Evolutionary conservation across 2,113 vertebrate genomes (phyloP), one percentile per base, ranked within the genome.

Genomic region (Crypturellus undulatus): DNA sequence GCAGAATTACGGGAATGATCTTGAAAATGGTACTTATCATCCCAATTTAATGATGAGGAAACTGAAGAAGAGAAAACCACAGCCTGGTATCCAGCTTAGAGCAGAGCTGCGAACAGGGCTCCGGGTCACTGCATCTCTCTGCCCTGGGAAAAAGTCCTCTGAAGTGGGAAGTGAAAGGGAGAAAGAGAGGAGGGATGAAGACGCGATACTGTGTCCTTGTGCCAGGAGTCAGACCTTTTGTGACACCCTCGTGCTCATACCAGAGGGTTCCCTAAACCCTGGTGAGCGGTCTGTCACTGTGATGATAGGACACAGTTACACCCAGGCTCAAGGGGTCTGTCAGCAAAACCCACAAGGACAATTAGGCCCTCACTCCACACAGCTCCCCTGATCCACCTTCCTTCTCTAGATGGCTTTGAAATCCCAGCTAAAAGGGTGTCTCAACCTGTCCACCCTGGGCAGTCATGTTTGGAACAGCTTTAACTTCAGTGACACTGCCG

Each of bases 241-340:
- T 77, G 85, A 72, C 34, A 45, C 13, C 51, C 58, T 36, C 4
- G 13, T 24, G 40, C 71, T 76, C 40, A 26, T 20, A 32, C 8
- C 20, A 30, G 19, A 38, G 38, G 38, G 38, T 38, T 38, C 38
- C 38, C 38, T 38, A 38, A 38, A 38, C 38, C 38, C 38, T 38
- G 38, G 38, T 38, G 38, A 71, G 11, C 26, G 28, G 40, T 10
- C 34, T 0, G 0, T 10, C 22, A n/a, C 45, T 10, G 26, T 30
- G 42, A 43, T 0, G 3, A 54, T 32, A n/a, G 45, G 0, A 0
- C 26, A 22, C 8, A 62, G 45, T 7, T 49, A n/a, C 10, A 25
- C 2, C 12, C 14, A 43, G 19, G 45, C 78, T 79, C 56, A 51
- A 58, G 79, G 67, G 47, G 38, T 12, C 54, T 16, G 34, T 43